Percentiles rank a stretch among this genome's conserved stretches.
These are phyloP conservation scores for Lophotis ruficrista DNA, from an alignment of 2,113 vertebrate genomes.

Conservation along the genomic window DNA sequence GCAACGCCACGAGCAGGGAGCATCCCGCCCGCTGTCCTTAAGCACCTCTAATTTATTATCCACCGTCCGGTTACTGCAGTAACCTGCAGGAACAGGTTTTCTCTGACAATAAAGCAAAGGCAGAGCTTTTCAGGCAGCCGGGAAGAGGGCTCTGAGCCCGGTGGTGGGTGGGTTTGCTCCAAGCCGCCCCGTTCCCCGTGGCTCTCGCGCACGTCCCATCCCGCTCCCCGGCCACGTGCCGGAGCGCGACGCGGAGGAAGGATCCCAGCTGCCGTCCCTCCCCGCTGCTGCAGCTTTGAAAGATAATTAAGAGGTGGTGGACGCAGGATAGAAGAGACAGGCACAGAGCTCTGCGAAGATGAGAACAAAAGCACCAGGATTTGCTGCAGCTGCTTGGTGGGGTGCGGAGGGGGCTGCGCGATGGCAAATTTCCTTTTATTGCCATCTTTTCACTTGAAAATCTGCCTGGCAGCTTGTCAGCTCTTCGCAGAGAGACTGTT, in stretches of 20 bases:
- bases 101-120: neutral
- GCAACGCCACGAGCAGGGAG: neutral
- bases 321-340: neutral
- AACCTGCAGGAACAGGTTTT: fast-evolving
- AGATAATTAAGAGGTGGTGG: neutral
- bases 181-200: neutral
- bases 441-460: constrained; percentile 46
- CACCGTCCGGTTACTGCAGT: neutral
- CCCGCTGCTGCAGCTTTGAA: fast-evolving
- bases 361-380: constrained; percentile 2
- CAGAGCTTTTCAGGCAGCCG: neutral
- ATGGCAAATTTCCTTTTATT: neutral
- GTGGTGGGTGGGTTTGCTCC: neutral
- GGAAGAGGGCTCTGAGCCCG: too few relatives aligned
- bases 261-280: neutral
- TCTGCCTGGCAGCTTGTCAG: constrained; percentile 59
- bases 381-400: constrained; percentile 34
- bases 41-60: neutral
- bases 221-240: neutral
- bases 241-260: neutral
- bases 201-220: fast-evolving
- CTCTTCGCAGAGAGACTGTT: neutral
- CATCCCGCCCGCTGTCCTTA: neutral
- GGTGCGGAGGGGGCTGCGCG: neutral
- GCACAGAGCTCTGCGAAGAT: neutral